Conservation (phyloP, 2,888 invertebrate species). For the Neoaliturus tenellus region DNA sequence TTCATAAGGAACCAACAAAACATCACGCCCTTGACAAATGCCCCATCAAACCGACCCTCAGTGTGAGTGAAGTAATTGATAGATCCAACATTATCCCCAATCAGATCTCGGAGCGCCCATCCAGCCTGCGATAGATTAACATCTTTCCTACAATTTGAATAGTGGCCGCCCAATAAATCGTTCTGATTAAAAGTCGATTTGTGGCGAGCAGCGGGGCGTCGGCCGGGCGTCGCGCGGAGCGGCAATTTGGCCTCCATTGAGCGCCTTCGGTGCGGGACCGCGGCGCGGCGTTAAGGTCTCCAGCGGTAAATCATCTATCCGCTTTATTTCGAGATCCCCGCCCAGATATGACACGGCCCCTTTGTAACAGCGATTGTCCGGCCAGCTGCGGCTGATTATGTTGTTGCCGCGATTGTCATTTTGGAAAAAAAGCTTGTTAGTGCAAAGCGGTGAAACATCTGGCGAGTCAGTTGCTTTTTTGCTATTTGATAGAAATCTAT, state of each 20-base stretch:
- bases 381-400: constrained; percentile 10
- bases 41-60: no score
- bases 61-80: neutral
- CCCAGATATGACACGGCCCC: neutral
- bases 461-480: no score
- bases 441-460: neutral
- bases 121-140: constrained; percentile 36
- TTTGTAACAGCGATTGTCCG: neutral
- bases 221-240: no score
- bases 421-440: neutral
- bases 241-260: constrained; percentile 45
- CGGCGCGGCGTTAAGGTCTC: constrained; percentile 24
- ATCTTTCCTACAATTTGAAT: constrained; percentile 47
- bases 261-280: neutral
- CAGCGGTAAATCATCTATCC: neutral
- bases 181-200: constrained; percentile 44
- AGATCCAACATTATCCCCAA: constrained; percentile 20
- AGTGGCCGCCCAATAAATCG: constrained; percentile 29
- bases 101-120: neutral
- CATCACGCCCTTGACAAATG: no score
- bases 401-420: neutral
- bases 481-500: no score
- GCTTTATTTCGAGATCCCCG: neutral
- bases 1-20: no score
- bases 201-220: constrained; percentile 17